Base-by-base conservation (phyloP, 2,888 invertebrate species). In the Neoitamus cyanurus region DNA sequence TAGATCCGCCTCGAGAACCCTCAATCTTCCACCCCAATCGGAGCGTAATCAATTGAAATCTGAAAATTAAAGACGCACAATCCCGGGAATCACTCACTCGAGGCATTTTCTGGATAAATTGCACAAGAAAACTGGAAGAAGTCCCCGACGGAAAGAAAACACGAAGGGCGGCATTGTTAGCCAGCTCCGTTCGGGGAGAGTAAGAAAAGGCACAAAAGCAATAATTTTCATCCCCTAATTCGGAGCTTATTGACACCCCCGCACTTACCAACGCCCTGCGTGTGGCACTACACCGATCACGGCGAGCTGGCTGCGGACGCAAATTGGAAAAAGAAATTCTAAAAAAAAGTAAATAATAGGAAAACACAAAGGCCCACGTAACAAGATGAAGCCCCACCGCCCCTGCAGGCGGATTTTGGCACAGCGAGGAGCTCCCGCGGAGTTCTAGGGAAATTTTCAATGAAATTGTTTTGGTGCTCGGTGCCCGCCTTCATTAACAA, bases 161-260 rank as follows among this genome's bases (percentile, higher is more conserved):
- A 82, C 82, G 82, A 70, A 34, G 82, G 82, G 37, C 28, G 82
- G 69, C 28, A 25, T 15, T 82, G 37, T 30, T 69, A 42, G 69
- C 25, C 20, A n/a, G n/a, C 15, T n/a, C 15, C 15, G 68, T n/a
- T 13, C 37, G 58, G 58, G 15, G 30, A 13, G 70, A 46, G 69
- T 37, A 69, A 75, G 58, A 75, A 84, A 72, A 84, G 58, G 36
- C 36, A 84, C 36, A 84, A 75, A 73, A 84, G 84, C 84, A 84
- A 84, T 84, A 84, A 84, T 84, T 84, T 77, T 84, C 77, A 84
- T 75, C 84, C 84, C 84, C 77, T 84, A 84, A 84, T 84, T 73
- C 68, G 77, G 75, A 84, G 84, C 84, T 84, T 75, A 84, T 84
- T 84, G 84, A 84, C 84, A 84, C 84, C 84, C 84, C 84, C 42